A percentile compares a stretch with the other conserved stretches of the same genome.
phyloP scores from a whole-genome alignment of 2,113 vertebrate species.

The Oncorhynchus kisutch region DNA sequence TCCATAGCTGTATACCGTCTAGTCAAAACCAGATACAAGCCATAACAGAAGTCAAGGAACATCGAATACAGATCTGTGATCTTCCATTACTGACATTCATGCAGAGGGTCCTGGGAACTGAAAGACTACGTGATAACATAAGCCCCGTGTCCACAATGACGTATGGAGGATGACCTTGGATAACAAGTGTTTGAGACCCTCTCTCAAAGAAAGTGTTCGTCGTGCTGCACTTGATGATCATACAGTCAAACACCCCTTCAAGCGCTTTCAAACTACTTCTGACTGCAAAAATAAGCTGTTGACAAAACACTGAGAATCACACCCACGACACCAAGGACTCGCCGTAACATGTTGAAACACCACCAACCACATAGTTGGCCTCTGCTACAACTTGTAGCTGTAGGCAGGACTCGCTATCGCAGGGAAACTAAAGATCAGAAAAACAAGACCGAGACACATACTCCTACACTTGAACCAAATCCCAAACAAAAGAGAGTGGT shows the following conservation, averaged over 20 bases:
- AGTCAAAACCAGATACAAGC: too few species aligned
- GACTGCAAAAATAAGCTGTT: slow-evolving; percentile 51
- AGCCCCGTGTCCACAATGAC: neutral
- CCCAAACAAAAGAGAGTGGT: neutral
- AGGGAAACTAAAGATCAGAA: slow-evolving; percentile 21
- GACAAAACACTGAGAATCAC: slow-evolving; percentile 67
- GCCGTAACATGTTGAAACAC: slow-evolving; percentile 66
- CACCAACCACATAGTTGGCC: slow-evolving; percentile 63
- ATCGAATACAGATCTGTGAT: neutral
- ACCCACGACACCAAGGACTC: slow-evolving; percentile 53
- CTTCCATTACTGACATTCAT: neutral
- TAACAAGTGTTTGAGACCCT: neutral
- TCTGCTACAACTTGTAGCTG: slow-evolving; percentile 67
- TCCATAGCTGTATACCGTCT: too few species aligned
- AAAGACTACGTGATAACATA: neutral
- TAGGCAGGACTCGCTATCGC: slow-evolving; percentile 46
- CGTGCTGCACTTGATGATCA: neutral
- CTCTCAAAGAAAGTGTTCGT: neutral
- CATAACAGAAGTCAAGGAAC: too few species aligned
- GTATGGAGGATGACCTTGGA: neutral
- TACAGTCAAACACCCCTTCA: slow-evolving; percentile 26
- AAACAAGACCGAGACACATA: slow-evolving; percentile 30
- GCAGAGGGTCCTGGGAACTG: neutral
- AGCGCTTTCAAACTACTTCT: slow-evolving; percentile 29
- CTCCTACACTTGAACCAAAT: neutral